phyloP scores from a whole-genome alignment of 2,888 invertebrate genomes.

The Galerucella pusilla region DNA sequence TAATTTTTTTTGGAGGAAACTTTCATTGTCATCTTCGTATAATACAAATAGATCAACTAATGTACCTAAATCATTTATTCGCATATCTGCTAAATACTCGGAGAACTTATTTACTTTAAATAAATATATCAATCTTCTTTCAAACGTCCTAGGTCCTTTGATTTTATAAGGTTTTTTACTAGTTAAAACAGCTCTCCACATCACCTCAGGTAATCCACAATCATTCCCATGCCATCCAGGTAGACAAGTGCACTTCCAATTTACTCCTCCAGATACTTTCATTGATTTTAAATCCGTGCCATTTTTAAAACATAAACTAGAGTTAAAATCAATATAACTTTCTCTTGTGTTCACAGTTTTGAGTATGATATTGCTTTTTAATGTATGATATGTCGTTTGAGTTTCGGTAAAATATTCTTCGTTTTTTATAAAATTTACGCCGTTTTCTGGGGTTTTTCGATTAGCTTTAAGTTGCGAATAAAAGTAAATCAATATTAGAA shows the following conservation, averaged over 20 bases:
- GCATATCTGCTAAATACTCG: slow-evolving; percentile 70
- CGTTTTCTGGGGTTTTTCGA: slow-evolving; percentile 34
- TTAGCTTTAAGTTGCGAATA: slow-evolving; percentile 53
- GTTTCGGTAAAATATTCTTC: slow-evolving; percentile 40
- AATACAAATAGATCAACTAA: slow-evolving; percentile 76
- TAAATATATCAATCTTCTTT: slow-evolving; percentile 70
- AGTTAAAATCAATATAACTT: slow-evolving; percentile 62
- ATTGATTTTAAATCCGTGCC: slow-evolving; percentile 64
- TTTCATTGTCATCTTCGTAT: slow-evolving; percentile 64
- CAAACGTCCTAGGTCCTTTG: slow-evolving; percentile 63
- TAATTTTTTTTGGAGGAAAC: slow-evolving; percentile 65
- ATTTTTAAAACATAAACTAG: slow-evolving; percentile 62
- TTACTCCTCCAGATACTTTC: slow-evolving; percentile 57
- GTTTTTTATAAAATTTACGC: slow-evolving; percentile 46
- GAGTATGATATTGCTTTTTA: slow-evolving; percentile 53
- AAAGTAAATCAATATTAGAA: slow-evolving; percentile 60
- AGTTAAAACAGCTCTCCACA: slow-evolving; percentile 74
- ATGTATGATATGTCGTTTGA: slow-evolving; percentile 58
- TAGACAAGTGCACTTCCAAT: slow-evolving; percentile 69
- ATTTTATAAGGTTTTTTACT: slow-evolving; percentile 66
- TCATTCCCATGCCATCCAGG: slow-evolving; percentile 75
- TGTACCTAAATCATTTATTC: slow-evolving; percentile 70
- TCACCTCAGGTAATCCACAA: slow-evolving; percentile 75
- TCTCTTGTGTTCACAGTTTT: slow-evolving; percentile 52
- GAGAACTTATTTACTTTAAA: slow-evolving; percentile 68